Conservation (phyloP, 1,140 invertebrate genomes). For the Globodera rostochiensis region DNA sequence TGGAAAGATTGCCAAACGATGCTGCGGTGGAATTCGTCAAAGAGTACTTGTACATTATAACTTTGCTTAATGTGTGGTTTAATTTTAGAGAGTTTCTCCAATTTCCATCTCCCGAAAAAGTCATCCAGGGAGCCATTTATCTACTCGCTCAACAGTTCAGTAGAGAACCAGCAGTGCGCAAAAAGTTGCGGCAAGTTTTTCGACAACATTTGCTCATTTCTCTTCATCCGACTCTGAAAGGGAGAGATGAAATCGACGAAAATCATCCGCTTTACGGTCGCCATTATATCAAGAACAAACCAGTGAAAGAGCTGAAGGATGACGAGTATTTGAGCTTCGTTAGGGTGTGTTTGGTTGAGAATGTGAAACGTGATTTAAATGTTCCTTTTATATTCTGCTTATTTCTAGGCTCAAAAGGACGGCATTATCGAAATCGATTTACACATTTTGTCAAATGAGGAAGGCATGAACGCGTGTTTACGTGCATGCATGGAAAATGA, state of each 20-base stretch:
- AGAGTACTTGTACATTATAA: constrained; percentile 24
- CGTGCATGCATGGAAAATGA: constrained; percentile 20
- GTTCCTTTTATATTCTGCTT: background rate
- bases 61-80: background rate
- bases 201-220: constrained; percentile 84
- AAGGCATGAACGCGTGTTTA: background rate
- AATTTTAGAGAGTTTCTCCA: constrained; percentile 63
- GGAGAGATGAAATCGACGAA: constrained; percentile 72
- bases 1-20: constrained; percentile 71
- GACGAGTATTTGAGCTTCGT: constrained; percentile 82
- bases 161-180: constrained; percentile 81
- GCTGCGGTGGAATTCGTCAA: constrained; percentile 47
- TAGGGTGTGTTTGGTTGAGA: constrained; percentile 24
- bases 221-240: constrained; percentile 79
- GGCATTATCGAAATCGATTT: constrained; percentile 48
- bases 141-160: constrained; percentile 92
- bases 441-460: constrained; percentile 34
- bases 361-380: background rate
- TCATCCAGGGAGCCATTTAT: constrained; percentile 79
- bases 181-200: constrained; percentile 83
- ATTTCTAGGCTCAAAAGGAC: constrained; percentile 70
- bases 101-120: constrained; percentile 63
- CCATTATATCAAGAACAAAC: constrained; percentile 94
- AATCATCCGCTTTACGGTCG: constrained; percentile 78
- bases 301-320: constrained; percentile 82